Evolutionary conservation across 2,888 invertebrate species (phyloP), one percentile per base, ranked within the genome.

Genomic region (Xylota sylvarum): DNA sequence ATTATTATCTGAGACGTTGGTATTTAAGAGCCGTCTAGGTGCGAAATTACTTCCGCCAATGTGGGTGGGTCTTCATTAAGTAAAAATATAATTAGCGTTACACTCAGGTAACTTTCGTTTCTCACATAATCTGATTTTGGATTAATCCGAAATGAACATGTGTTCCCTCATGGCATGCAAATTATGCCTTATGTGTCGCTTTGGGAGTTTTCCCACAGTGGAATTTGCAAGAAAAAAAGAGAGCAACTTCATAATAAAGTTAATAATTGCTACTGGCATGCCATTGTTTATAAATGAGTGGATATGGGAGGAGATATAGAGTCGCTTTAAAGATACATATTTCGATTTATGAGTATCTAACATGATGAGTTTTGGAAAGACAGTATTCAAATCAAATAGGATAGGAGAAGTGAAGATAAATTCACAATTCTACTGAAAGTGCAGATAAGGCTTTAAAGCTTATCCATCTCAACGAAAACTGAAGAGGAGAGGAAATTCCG

Each of bases 201-300:
- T 73, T 50, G 73, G 5, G 40, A 73, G 10, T 37, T 19, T 72
- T 73, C 73, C 30, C 73, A 73, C 58, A 72, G 12, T 23, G 10
- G 19, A 27, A 52, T 55, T 40, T 14, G 9, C 32, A 56, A 4
- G n/a, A 37, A 56, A 43, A 55, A 7, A 7, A 40, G 50, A 62
- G 62, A 43, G 19, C 70, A 56, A 23, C n/a, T 43, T 32, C 14
- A 30, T 70, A 32, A 46, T 70, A 12, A 56, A 70, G 30, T 17
- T 46, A 70, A 70, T 46, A 27, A 52, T 37, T 67, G 12, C 2
- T 27, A 32, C 7, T 50, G 12, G n/a, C 40, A 48, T 65, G 52
- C 67, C 23, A 23, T 52, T 27, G n/a, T 52, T n/a, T 67, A 9
- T 40, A 30, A 52, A 65, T 65, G 64, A 48, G 32, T 32, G 14